phyloP scores from a whole-genome alignment of 2,113 vertebrate species.

The Chloropsis cyanopogon region DNA sequence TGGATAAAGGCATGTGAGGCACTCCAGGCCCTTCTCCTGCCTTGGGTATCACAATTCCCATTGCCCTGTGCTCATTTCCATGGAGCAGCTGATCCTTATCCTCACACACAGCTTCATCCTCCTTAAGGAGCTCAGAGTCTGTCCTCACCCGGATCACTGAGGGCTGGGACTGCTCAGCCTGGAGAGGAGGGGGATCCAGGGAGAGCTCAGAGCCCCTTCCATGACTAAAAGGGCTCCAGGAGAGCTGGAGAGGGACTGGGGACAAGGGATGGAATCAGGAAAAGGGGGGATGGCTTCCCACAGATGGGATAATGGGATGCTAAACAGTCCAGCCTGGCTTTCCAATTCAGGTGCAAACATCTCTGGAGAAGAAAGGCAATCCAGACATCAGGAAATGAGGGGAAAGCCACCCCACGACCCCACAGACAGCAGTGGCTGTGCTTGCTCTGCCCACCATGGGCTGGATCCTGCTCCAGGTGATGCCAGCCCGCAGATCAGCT shows the following conservation, averaged over 20 bases:
- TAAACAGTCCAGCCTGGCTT: neutral
- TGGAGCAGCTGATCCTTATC: neutral
- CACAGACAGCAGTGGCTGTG: fast-evolving
- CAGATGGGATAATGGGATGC: fast-evolving
- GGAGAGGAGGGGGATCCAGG: neutral
- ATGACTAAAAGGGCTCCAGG: neutral
- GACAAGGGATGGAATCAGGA: neutral
- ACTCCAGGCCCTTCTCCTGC: neutral
- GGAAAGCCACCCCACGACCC: fast-evolving
- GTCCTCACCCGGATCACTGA: fast-evolving
- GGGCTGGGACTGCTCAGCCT: neutral
- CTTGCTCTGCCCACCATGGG: fast-evolving
- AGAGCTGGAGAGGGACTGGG: neutral
- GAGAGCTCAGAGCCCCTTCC: neutral
- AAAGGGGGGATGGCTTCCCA: neutral
- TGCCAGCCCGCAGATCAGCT: too few species aligned
- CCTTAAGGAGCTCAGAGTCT: neutral
- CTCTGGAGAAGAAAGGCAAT: neutral
- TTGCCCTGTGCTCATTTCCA: neutral
- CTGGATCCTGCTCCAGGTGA: fast-evolving
- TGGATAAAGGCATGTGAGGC: neutral
- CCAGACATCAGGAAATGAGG: fast-evolving
- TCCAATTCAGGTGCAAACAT: fast-evolving
- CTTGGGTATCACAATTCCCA: neutral
- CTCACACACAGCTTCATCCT: neutral